Evolutionary conservation across 1,140 invertebrate genomes (phyloP).

Genomic region (Micrasema longulum): DNA sequence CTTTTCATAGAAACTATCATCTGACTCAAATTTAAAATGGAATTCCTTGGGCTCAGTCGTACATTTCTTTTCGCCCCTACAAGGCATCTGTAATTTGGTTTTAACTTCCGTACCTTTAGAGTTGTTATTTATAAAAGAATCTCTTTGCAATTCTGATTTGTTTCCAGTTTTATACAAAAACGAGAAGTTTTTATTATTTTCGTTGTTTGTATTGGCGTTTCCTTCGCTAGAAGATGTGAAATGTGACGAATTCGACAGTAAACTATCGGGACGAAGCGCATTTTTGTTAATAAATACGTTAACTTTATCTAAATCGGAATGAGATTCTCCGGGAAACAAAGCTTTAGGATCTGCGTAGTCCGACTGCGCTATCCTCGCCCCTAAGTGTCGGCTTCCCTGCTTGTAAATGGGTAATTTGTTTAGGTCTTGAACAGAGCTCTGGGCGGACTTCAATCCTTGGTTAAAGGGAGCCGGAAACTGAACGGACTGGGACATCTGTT

Average conservation of each 20-base stretch:
- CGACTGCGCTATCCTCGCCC: slow-evolving; percentile 88
- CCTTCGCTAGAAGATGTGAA: slow-evolving; percentile 74
- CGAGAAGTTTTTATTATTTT: slow-evolving; percentile 43
- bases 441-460: slow-evolving; percentile 25
- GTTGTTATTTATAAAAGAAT: neutral
- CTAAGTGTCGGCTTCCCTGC: slow-evolving; percentile 84
- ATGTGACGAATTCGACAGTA: slow-evolving; percentile 70
- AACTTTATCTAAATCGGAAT: slow-evolving; percentile 61
- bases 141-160: neutral
- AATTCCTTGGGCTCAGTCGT: slow-evolving; percentile 21
- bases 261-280: slow-evolving; percentile 65
- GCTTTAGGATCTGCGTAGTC: slow-evolving; percentile 86
- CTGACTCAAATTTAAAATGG: slow-evolving; percentile 56
- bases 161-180: slow-evolving; percentile 38
- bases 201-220: slow-evolving; percentile 27
- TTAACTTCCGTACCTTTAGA: neutral
- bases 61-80: slow-evolving; percentile 16
- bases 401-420: slow-evolving; percentile 74
- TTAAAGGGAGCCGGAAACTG: slow-evolving; percentile 40
- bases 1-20: slow-evolving; percentile 80
- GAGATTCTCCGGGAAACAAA: slow-evolving; percentile 67
- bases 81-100: no score
- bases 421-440: slow-evolving; percentile 65
- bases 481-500: slow-evolving; percentile 43
- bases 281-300: slow-evolving; percentile 69